Evolutionary conservation across 2,888 invertebrate species (phyloP), one percentile per base, ranked within the genome.

Genomic region (Prosapia bicincta): DNA sequence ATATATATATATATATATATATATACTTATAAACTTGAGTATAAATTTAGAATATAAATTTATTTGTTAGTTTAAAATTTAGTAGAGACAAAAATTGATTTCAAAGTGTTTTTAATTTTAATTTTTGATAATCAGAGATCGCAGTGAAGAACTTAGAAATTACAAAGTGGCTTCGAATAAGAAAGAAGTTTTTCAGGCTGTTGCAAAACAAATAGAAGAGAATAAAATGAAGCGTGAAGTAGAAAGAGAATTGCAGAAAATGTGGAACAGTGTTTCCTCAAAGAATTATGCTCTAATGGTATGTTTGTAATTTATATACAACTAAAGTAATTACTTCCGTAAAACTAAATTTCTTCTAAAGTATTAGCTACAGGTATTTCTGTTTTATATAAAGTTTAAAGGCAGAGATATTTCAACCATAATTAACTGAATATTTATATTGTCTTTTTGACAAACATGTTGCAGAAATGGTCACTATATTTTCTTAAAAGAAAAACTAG

Each of bases 281-380:
- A 74, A 74, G 65, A 74, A 74, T 25, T 69, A 74, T 25, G 69
- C 69, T n/a, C 28, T 74, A n/a, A 74, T 74, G 74, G 74, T 74
- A 69, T 38, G 25, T 54, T 54, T 54, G 1, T 38, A 13, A 38
- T 38, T 13, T n/a, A n/a, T n/a, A n/a, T n/a, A n/a, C n/a, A n/a
- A n/a, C n/a, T n/a, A n/a, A n/a, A n/a, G n/a, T n/a, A n/a, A n/a
- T n/a, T n/a, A n/a, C n/a, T n/a, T n/a, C n/a, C n/a, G n/a, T n/a
- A n/a, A n/a, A n/a, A n/a, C n/a, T n/a, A n/a, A n/a, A n/a, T n/a
- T n/a, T n/a, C n/a, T n/a, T n/a, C n/a, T n/a, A n/a, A n/a, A n/a
- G n/a, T n/a, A n/a, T n/a, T n/a, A n/a, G n/a, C n/a, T n/a, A n/a
- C n/a, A n/a, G n/a, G n/a, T n/a, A n/a, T n/a, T n/a, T n/a, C n/a